Evolutionary conservation across 2,797 vertebrate species (phyloP).

Genomic region (Macrochelys suwanniensis): DNA sequence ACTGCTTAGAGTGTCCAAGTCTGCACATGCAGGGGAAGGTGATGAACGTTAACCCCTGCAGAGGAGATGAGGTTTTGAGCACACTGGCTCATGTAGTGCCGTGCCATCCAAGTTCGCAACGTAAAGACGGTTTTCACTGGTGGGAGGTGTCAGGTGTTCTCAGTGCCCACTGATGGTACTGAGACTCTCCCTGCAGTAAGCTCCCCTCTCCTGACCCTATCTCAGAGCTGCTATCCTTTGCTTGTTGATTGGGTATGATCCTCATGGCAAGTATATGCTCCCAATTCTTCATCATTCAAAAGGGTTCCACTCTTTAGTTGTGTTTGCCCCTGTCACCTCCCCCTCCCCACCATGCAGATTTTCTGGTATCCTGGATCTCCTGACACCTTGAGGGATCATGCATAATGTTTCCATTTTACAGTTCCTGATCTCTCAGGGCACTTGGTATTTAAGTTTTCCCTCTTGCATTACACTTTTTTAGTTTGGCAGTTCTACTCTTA

Average conservation of each 20-base stretch:
- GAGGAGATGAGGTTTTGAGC: not conserved
- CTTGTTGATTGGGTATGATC: not conserved
- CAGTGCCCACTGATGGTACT: not conserved
- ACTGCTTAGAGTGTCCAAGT: too few species aligned
- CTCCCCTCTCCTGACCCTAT: not conserved
- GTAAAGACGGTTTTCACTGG: not conserved
- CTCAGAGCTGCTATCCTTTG: not conserved
- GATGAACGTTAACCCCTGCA: not conserved
- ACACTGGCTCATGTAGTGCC: not conserved
- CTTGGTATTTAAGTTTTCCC: conserved; percentile 49
- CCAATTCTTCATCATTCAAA: not conserved
- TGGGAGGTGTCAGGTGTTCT: not conserved
- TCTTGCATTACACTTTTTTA: not conserved
- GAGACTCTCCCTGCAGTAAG: not conserved
- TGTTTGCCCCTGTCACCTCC: not conserved
- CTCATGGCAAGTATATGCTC: not conserved
- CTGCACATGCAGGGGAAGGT: not conserved
- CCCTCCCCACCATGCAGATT: not conserved
- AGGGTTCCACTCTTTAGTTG: not conserved
- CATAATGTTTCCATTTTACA: conserved; percentile 45
- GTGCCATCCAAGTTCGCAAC: not conserved
- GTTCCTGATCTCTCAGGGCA: conserved; percentile 48
- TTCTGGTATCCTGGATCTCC: not conserved
- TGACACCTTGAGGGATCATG: not conserved
- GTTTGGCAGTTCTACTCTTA: not conserved